Base-by-base conservation (phyloP, 1,140 invertebrate genomes). In the Caenorhabditis tropicalis region DNA sequence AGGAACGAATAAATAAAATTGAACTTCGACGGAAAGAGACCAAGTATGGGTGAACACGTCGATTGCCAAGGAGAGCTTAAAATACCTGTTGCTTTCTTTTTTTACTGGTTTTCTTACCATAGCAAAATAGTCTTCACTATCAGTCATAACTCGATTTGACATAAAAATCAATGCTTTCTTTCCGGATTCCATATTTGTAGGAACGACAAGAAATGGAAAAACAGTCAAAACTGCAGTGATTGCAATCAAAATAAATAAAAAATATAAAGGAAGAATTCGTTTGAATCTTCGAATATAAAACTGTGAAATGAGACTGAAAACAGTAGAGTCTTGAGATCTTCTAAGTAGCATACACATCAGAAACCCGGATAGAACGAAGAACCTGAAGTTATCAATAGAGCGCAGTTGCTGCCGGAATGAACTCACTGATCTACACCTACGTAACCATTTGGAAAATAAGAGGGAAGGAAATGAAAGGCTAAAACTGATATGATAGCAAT, bases 211-310 rank as follows among this genome's bases (percentile, higher is more conserved):
- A 53, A 29, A n/a, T 53, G 12, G 19, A 48, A 53, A 21, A 27
- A 24, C 48, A 36, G 21, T 5, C 19, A 82, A 21, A 21, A 36
- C 31, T n/a, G 16, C 48, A 10, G 36, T 10, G 16, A 82, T 36
- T 0, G 33, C 24, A n/a, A 33, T 82, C 19, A 51, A 51, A 12
- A 82, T 29, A 36, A 48, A 7, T 36, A 82, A 33, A 31, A 36
- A 82, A 31, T 82, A 82, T 24, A 82, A n/a, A 0, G 80, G 80
- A n/a, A 82, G 33, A 82, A 82, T 82, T 33, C 80, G 19, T 43
- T 33, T 24, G 10, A 48, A 29, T 27, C 80, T 81, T n/a, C n/a
- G 39, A 56, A 81, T 19, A 36, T 15, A 36, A 19, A 82, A 58
- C 21, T n/a, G 49, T 9, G 3, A 19, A 9, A 58, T 0, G 19